Percentiles rank a stretch among this genome's conserved stretches.
Evolutionary conservation across 1,140 invertebrate genomes (phyloP).

Genomic region (Diabrotica virgifera): DNA sequence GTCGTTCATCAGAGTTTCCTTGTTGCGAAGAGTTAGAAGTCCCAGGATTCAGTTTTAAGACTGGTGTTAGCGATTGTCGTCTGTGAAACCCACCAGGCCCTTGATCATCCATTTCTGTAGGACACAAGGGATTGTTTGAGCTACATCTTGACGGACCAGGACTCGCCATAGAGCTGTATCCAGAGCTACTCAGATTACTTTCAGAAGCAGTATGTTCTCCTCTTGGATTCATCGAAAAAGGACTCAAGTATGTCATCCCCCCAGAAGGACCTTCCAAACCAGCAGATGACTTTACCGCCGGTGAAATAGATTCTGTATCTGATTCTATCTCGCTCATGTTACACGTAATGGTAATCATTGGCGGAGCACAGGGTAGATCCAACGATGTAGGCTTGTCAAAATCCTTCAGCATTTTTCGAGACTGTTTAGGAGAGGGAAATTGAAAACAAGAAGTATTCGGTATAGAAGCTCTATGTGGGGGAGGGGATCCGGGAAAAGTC

Average conservation of each 20-base stretch:
- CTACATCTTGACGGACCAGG: constrained; percentile 73
- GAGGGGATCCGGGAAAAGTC: constrained; percentile 57
- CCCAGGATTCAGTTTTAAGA: constrained; percentile 53
- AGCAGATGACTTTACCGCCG: constrained; percentile 47
- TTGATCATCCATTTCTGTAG: constrained; percentile 66
- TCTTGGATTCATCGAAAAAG: constrained; percentile 67
- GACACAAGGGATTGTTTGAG: constrained; percentile 71
- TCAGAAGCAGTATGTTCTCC: constrained; percentile 71
- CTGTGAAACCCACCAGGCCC: constrained; percentile 52
- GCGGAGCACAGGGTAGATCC: constrained; percentile 63
- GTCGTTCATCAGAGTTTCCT: constrained; percentile 47
- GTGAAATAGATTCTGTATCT: constrained; percentile 62
- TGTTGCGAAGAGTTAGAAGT: constrained; percentile 44
- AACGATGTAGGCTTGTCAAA: constrained; percentile 60
- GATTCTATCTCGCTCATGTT: constrained; percentile 72
- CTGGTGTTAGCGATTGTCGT: constrained; percentile 49
- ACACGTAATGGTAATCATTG: constrained; percentile 70
- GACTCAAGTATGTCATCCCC: constrained; percentile 71
- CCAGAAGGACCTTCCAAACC: constrained; percentile 47
- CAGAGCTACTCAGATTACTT: constrained; percentile 75
- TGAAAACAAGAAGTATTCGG: constrained; percentile 39
- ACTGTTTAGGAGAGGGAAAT: constrained; percentile 43
- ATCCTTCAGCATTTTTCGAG: constrained; percentile 50
- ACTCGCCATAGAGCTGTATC: constrained; percentile 79
- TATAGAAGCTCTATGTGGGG: constrained; percentile 55